Conservation (phyloP, 2,888 invertebrate genomes). For the Tridacna crocea region DNA sequence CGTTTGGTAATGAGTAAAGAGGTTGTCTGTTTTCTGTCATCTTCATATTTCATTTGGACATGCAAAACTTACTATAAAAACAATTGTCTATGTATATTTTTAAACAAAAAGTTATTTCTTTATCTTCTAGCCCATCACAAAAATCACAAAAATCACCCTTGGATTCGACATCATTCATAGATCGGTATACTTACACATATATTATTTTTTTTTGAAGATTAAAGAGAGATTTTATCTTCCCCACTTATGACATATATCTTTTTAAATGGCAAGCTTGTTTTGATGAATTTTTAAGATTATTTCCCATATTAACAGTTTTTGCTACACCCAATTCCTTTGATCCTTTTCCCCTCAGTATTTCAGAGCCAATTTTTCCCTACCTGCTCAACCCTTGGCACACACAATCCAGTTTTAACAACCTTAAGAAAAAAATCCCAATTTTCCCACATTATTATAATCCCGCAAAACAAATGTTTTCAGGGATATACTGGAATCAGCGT, state of each 20-base stretch:
- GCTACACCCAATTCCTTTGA: neutral
- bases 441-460: no score
- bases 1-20: no score
- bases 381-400: no score
- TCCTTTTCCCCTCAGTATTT: no score
- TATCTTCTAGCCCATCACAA: slow-evolving; percentile 21
- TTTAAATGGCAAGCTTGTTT: slow-evolving; percentile 2
- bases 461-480: no score
- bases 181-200: neutral
- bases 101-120: neutral
- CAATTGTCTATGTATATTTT: neutral
- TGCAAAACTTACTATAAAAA: neutral
- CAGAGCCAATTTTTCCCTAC: no score
- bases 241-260: neutral
- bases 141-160: slow-evolving; percentile 14
- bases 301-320: slow-evolving; percentile 24
- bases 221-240: neutral
- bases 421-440: no score
- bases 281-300: neutral
- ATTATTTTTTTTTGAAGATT: neutral
- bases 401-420: no score
- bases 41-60: no score
- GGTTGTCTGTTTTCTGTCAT: no score
- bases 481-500: no score
- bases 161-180: slow-evolving; percentile 17